Base-by-base conservation (phyloP, 2,797 vertebrate species). In the Notolepis coatsorum region DNA sequence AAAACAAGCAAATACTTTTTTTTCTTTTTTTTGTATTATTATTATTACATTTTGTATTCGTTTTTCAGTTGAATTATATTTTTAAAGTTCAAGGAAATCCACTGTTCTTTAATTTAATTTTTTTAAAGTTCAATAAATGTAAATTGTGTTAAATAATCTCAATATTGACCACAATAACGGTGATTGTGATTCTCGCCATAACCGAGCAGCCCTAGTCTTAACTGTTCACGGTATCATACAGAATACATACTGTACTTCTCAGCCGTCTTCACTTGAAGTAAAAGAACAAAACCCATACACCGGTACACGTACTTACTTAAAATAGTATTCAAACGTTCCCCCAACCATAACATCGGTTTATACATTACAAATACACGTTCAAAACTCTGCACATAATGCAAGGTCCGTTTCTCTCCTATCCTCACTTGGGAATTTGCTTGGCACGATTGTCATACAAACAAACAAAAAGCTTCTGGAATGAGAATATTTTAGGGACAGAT, bases 381-480 rank as follows among this genome's bases (percentile, higher is more conserved):
- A 71, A 76, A 82, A 82, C 27, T 48, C 18, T 66, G 56, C 84
- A 86, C 77, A 73, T 41, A 73, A 12, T 56, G 75, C 71, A 50
- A 62, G n/a, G 58, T 69, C 38, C 3, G 51, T 51, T 73, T 65
- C 71, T 58, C 7, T 31, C n/a, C 7, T n/a, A 30, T 45, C 57
- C 59, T 45, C 45, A 70, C 53, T 61, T 61, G 68, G 43, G 83
- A 78, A 79, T 70, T 63, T 75, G 77, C 84, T 90, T 91, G 90
- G 89, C 88, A 88, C 81, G 82, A 91, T 86, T 90, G 88, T 89
- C 89, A 77, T 71, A 61, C 78, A 78, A 79, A 71, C 56, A 75
- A n/a, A 73, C 39, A 45, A 81, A 1, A 84, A 74, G 49, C 71
- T 63, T 73, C 45, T 37, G 68, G 58, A 68, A 55, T 64, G 49